Evolutionary conservation across 2,113 vertebrate genomes (phyloP).

Genomic region (Bagarius yarrelli): DNA sequence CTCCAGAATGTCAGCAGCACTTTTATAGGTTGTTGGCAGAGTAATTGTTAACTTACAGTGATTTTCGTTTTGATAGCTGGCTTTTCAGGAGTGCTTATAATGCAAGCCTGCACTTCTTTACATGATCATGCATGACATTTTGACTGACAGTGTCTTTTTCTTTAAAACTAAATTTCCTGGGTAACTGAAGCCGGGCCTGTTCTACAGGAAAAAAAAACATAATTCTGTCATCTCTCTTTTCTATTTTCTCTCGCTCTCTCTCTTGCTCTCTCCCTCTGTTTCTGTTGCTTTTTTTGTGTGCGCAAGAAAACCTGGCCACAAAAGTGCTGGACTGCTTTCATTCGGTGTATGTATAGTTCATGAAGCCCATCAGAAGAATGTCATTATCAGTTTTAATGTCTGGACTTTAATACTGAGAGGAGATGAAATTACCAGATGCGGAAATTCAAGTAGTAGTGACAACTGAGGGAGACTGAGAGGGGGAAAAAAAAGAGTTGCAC

Average conservation of each 20-base stretch:
- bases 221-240: constrained; percentile 27
- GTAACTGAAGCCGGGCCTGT: constrained; percentile 37
- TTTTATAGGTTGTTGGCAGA: neutral
- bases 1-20: neutral
- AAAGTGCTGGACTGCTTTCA: constrained; percentile 20
- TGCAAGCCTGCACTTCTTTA: neutral
- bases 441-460: neutral
- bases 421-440: constrained; percentile 33
- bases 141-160: constrained; percentile 32
- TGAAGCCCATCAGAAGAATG: constrained; percentile 22
- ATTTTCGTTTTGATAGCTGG: neutral
- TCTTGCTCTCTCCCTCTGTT: neutral
- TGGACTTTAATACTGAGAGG: constrained; percentile 1
- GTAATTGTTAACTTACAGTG: neutral
- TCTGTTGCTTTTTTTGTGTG: neutral
- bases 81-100: neutral
- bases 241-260: constrained; percentile 29
- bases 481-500: constrained; percentile 31
- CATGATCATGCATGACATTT: constrained; percentile 23
- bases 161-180: constrained; percentile 45
- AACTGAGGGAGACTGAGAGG: constrained; percentile 45
- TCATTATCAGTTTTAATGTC: constrained; percentile 9
- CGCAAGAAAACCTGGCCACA: neutral
- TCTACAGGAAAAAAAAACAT: constrained; percentile 31
- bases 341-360: constrained; percentile 55